Percentiles rank a stretch among this genome's conserved stretches.
Evolutionary conservation across 2,888 invertebrate genomes (phyloP).

Genomic region (Hedya salicella): DNA sequence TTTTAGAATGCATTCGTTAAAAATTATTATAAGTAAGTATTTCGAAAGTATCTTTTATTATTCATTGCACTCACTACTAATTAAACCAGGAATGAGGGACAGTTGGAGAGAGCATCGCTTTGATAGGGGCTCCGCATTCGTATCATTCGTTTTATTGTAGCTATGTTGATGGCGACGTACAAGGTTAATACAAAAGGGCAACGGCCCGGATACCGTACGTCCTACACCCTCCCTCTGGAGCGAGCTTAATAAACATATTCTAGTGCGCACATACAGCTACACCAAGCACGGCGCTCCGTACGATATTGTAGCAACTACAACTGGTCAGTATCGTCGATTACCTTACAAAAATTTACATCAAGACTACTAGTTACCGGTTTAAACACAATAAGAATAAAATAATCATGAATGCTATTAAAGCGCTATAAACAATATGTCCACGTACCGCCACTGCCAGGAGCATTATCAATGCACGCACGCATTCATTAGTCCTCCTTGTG

Average conservation of each 20-base stretch:
- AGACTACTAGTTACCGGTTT: background rate
- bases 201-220: conserved; percentile 65
- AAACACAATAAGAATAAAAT: conserved; percentile 21
- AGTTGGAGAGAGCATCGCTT: conserved; percentile 13
- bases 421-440: conserved; percentile 28
- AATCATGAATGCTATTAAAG: conserved; percentile 26
- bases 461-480: conserved; percentile 34
- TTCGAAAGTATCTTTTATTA: background rate
- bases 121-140: conserved; percentile 30
- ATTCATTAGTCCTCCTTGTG: conserved; percentile 36
- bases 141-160: conserved; percentile 44
- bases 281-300: background rate
- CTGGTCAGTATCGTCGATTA: background rate
- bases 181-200: conserved; percentile 70
- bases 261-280: conserved; percentile 6
- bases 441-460: conserved; percentile 4
- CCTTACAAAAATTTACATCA: conserved; percentile 1
- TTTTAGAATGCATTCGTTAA: too few species aligned
- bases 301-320: background rate
- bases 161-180: conserved; percentile 54
- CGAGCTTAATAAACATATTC: conserved; percentile 41
- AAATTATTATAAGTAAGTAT: background rate
- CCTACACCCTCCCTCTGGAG: conserved; percentile 53
- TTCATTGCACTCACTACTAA: conserved; percentile 3
- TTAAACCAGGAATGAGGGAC: conserved; percentile 8